Conservation (phyloP, 2,888 invertebrate genomes). For the Orthosia incerta region DNA sequence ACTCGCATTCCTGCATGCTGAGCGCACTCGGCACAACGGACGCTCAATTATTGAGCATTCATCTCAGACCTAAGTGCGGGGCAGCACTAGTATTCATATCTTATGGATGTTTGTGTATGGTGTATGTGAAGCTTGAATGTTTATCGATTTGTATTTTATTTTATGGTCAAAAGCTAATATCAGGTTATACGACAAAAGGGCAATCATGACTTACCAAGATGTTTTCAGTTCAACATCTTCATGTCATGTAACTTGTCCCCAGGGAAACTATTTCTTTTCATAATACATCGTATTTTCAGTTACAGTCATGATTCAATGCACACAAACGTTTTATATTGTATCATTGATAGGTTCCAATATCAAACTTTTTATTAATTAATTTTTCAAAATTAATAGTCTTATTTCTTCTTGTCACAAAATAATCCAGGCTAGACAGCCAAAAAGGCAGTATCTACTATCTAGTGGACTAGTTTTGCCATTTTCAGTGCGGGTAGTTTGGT, state of each 20-base stretch:
- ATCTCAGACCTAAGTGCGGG: constrained; percentile 30
- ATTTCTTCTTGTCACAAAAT: neutral
- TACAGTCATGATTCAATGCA: no score
- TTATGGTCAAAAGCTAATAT: neutral
- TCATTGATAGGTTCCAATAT: no score
- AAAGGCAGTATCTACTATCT: constrained; percentile 26
- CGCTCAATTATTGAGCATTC: constrained; percentile 63
- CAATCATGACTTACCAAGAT: no score
- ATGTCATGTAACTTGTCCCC: no score
- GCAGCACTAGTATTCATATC: constrained; percentile 17
- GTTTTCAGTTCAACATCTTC: no score
- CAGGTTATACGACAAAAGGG: no score
- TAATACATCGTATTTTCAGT: no score
- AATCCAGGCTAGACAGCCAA: constrained; percentile 2
- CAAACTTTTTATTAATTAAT: no score
- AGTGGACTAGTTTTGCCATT: constrained; percentile 19
- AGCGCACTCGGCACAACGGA: constrained; percentile 60
- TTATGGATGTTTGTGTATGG: constrained; percentile 3
- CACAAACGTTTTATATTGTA: no score
- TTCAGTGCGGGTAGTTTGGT: constrained; percentile 37
- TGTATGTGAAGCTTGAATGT: neutral
- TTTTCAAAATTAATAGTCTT: no score
- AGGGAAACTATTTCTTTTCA: no score
- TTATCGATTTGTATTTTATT: constrained; percentile 9
- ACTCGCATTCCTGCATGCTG: constrained; percentile 32